These are phyloP conservation scores for Stramonita haemastoma DNA, from an alignment of 2,888 invertebrate genomes.

Conservation along the genomic window DNA sequence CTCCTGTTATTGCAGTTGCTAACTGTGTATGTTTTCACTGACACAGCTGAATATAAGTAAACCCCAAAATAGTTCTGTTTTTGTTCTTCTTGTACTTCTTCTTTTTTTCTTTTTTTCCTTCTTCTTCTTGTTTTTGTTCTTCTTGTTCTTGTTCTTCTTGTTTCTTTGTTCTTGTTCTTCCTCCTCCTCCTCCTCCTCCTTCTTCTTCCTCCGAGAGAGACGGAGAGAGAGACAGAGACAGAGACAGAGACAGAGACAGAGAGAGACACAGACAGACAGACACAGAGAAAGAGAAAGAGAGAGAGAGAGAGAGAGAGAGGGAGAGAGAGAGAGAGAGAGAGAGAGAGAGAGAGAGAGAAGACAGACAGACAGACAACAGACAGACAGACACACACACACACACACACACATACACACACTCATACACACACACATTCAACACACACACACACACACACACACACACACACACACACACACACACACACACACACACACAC, in stretches of 20 bases:
- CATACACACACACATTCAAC: neutral
- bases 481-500: neutral
- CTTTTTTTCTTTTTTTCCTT: too few relatives aligned
- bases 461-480: neutral
- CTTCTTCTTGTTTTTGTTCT: too few relatives aligned
- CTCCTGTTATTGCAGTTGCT: too few relatives aligned
- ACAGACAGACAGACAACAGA: conserved; percentile 9
- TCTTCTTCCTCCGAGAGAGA: too few relatives aligned
- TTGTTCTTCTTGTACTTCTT: too few relatives aligned
- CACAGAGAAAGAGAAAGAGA: neutral
- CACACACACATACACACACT: neutral
- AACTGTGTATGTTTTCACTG: too few relatives aligned
- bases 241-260: neutral
- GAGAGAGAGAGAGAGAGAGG: neutral
- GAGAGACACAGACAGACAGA: neutral
- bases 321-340: neutral
- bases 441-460: neutral
- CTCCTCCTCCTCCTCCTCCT: too few relatives aligned
- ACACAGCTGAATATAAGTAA: too few relatives aligned
- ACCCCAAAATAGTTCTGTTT: too few relatives aligned
- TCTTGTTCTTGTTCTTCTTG: neutral
- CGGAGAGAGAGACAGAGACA: neutral
- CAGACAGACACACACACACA: neutral
- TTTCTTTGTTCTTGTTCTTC: too few relatives aligned
- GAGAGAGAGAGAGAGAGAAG: conserved; percentile 9